Conservation (phyloP, 2,113 vertebrate genomes). For the Oenanthe oenanthe region DNA sequence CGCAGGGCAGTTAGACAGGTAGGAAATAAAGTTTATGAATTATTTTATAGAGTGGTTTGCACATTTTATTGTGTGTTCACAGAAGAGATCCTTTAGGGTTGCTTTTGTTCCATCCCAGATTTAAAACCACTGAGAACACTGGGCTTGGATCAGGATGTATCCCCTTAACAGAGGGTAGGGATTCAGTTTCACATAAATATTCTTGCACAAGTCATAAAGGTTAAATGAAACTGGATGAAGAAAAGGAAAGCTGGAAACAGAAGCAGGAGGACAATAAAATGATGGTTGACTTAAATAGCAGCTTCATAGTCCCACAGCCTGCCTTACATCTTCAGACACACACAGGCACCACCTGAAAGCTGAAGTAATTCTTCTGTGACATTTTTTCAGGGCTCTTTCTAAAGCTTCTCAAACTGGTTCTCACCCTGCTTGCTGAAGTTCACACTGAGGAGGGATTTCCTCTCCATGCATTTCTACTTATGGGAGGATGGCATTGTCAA, state of each 20-base stretch:
- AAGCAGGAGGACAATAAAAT: neutral
- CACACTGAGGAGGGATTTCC: neutral
- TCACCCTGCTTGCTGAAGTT: neutral
- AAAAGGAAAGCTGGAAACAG: neutral
- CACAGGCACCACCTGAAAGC: neutral
- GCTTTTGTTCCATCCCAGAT: neutral
- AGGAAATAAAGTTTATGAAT: constrained; percentile 45
- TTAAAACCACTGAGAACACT: neutral
- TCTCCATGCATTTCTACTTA: neutral
- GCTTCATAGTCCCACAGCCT: neutral
- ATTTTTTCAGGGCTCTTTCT: accelerated
- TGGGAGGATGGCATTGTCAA: neutral
- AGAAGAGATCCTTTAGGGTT: neutral
- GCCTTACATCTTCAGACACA: neutral
- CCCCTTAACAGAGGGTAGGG: neutral
- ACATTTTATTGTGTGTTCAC: neutral
- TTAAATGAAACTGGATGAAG: neutral
- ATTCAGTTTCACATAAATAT: neutral
- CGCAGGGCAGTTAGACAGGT: constrained; percentile 16
- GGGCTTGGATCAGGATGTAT: neutral
- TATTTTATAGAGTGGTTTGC: neutral
- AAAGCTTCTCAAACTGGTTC: neutral
- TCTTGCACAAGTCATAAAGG: neutral
- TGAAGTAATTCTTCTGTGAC: neutral
- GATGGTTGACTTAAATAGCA: neutral